Base-by-base conservation (phyloP, 1,140 invertebrate genomes). In the Philotrypesis tridentata region DNA sequence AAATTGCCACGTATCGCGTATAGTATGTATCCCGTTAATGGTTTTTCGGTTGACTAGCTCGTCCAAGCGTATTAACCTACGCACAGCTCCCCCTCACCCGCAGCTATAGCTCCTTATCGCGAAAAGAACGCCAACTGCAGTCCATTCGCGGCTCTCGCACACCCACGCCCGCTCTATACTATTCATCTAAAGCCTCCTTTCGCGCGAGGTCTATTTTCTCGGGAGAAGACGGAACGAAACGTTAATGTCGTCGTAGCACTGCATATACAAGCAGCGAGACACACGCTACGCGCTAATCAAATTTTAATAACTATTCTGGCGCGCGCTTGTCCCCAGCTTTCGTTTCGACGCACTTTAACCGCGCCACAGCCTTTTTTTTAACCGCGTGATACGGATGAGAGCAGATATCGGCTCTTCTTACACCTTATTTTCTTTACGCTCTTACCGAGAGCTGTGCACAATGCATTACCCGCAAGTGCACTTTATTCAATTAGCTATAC, bases 251-350 rank as follows among this genome's bases (percentile, higher is more conserved):
- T 23, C 21, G 23, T 27, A 27, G 12, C 17, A 14, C 12, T 14
- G 48, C 48, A 55, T 55, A 55, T 1, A 48, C 33, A 48, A 61
- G 43, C 37, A 82, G 71, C 43, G 37, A 65, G 72, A 74, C 23
- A 70, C 23, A 23, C 33, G 61, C 31, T 29, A n/a, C 43, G 5
- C 60, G 55, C 43, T 80, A 72, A 80, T 80, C 60, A 80, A 80
- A 80, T 67, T 80, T 74, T 74, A 74, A 75, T 74, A 40, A 55
- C 72, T 21, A 73, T 17, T 55, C n/a, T n/a, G n/a, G n/a, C n/a
- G n/a, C 25, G 23, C 23, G 68, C n/a, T 60, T 77, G 31, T 65
- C 33, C 29, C 29, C n/a, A n/a, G n/a, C 17, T 33, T 75, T 72
- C 23, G n/a, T 29, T 65, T 33, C 67, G 27, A 31, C 31, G 37